Base-by-base conservation (phyloP, 1,140 invertebrate species). In the Meteorus sp. region DNA sequence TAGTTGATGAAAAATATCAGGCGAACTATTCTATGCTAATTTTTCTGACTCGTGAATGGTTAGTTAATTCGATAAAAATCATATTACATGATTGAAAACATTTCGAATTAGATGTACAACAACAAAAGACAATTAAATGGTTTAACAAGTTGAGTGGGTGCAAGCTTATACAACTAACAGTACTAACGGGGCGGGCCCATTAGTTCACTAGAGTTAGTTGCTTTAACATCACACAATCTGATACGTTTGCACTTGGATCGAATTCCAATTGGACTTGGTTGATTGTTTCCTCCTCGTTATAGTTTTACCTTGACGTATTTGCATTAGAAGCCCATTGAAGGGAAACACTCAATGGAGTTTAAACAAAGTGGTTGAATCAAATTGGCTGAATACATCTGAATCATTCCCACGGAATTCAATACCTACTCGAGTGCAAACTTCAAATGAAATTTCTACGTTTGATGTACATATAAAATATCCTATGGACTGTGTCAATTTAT, bases 41-140 rank as follows among this genome's bases (percentile, higher is more conserved):
- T n/a, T n/a, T n/a, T n/a, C n/a, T n/a, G n/a, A n/a, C n/a, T n/a
- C n/a, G n/a, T n/a, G n/a, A n/a, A n/a, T n/a, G n/a, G n/a, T n/a
- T n/a, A n/a, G n/a, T n/a, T n/a, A 9, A 29, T 29, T 29, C 27
- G 35, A 39, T 39, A 39, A n/a, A n/a, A 39, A 4, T 39, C 29
- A 6, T 15, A 39, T n/a, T 13, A n/a, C 8, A 15, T 13, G 35
- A n/a, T 8, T 3, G 35, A 11, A 15, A 11, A 4, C 3, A 15
- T 13, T 39, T 15, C 13, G 35, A 5, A 50, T 13, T 7, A n/a
- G n/a, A n/a, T n/a, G n/a, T n/a, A n/a, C n/a, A 52, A 37, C 13
- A 37, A 52, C 50, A 52, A 52, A 5, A 52, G n/a, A n/a, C n/a
- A n/a, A 11, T 37, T 52, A 52, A 52, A 20, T 52, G 50, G 27